These are phyloP conservation scores for Gadus chalcogrammus DNA, from an alignment of 2,113 vertebrate species.

Conservation along the genomic window DNA sequence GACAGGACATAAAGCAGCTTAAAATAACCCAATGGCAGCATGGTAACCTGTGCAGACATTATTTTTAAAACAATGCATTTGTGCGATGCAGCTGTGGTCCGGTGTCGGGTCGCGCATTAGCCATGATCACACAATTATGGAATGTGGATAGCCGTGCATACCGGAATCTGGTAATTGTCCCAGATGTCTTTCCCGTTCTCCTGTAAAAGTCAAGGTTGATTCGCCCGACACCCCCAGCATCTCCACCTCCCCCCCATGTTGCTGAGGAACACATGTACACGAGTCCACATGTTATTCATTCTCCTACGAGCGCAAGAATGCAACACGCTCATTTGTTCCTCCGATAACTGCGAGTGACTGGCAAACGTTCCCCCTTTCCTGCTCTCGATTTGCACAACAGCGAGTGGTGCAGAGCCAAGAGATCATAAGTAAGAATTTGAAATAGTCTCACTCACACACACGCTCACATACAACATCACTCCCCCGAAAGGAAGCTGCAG, in stretches of 20 bases:
- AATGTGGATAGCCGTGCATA: constrained; percentile 12
- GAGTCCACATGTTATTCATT: constrained; percentile 20
- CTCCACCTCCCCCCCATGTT: constrained; percentile 2
- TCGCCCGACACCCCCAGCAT: background rate
- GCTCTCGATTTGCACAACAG: constrained; percentile 35
- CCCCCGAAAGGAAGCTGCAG: constrained; percentile 19
- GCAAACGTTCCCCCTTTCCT: constrained; percentile 29
- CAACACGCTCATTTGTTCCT: constrained; percentile 18
- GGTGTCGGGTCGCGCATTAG: constrained; percentile 1
- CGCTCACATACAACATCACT: background rate
- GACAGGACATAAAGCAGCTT: too few species aligned
- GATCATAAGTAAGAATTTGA: constrained; percentile 22
- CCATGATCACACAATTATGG: constrained; percentile 5
- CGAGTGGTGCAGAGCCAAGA: constrained; percentile 7
- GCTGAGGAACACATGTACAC: constrained; percentile 5
- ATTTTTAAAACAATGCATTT: constrained; percentile 2
- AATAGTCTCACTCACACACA: constrained; percentile 20
- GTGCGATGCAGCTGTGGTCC: background rate
- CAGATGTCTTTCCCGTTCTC: background rate
- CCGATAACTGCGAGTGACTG: constrained; percentile 39
- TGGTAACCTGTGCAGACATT: background rate
- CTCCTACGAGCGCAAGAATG: constrained; percentile 5
- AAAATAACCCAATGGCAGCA: background rate
- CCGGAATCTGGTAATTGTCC: background rate
- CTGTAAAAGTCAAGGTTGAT: too few species aligned